phyloP scores from a whole-genome alignment of 2,888 invertebrate species.

The Morpho deidamia region DNA sequence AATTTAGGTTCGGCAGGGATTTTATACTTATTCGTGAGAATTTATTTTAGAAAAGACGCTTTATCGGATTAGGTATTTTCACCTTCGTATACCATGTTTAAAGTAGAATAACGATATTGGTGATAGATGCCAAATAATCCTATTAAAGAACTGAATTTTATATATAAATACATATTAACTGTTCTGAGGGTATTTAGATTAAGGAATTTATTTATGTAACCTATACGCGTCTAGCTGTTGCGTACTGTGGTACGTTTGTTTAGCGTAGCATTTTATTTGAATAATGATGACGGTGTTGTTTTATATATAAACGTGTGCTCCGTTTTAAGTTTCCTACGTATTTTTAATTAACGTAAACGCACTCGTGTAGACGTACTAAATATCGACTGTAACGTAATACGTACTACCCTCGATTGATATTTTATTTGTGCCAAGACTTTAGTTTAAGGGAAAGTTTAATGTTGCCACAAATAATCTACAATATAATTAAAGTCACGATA shows the following conservation, averaged over 20 bases:
- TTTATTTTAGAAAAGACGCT: conserved; percentile 61
- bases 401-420: conserved; percentile 45
- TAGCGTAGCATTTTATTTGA: conserved; percentile 1
- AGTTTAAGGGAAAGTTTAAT: conserved; percentile 52
- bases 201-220: conserved; percentile 65
- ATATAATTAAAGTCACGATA: conserved; percentile 34
- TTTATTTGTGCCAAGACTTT: conserved; percentile 73
- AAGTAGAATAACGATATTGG: conserved; percentile 69
- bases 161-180: conserved; percentile 74
- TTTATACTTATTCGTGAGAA: conserved; percentile 43
- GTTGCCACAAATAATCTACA: conserved; percentile 36
- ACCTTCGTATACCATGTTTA: conserved; percentile 73
- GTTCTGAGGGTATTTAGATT: conserved; percentile 76
- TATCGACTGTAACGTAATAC: conserved; percentile 26
- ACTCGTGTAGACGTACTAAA: conserved; percentile 25
- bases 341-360: conserved; percentile 23
- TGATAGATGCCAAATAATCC: conserved; percentile 78
- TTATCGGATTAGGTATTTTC: conserved; percentile 67
- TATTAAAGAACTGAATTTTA: conserved; percentile 79
- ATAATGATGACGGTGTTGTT: conserved; percentile 3
- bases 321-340: conserved; percentile 32
- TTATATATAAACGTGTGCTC: conserved; percentile 11
- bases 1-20: conserved; percentile 74
- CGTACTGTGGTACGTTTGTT: background rate
- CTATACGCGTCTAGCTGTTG: conserved; percentile 29